A percentile compares a stretch with the other conserved stretches of the same genome.
Evolutionary conservation across 2,797 vertebrate genomes (phyloP).

Genomic region (Columba guinea): DNA sequence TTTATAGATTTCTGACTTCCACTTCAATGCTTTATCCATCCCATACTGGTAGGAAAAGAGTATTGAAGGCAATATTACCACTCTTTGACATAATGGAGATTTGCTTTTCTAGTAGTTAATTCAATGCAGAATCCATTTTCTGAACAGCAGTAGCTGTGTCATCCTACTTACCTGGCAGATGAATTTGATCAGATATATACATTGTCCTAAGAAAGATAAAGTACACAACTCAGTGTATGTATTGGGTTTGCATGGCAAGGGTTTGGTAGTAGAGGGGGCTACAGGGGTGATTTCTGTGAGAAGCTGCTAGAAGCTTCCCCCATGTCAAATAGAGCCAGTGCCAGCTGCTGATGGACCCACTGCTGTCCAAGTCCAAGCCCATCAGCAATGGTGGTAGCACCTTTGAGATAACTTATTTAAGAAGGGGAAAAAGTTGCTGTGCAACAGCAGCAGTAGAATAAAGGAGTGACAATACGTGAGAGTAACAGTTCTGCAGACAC

Average conservation of each 20-base stretch:
- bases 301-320: too few species aligned
- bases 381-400: too few species aligned
- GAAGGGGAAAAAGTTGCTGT: too few species aligned
- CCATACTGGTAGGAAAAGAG: neutral
- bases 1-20: neutral
- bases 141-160: neutral
- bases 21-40: neutral
- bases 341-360: too few species aligned
- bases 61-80: neutral
- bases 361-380: too few species aligned
- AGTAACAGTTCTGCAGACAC: neutral
- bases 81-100: neutral
- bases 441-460: too few species aligned
- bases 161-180: neutral
- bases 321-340: too few species aligned
- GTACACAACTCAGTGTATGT: neutral
- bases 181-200: neutral
- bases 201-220: neutral
- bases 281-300: neutral
- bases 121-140: constrained; percentile 6
- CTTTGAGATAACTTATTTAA: too few species aligned
- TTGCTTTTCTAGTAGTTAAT: neutral
- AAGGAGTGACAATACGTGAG: neutral
- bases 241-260: too few species aligned
- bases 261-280: too few species aligned